A percentile compares a stretch with the other conserved stretches of the same genome.
These are phyloP conservation scores for Eremophila alpestris DNA, from an alignment of 2,797 vertebrate genomes.

Conservation along the genomic window DNA sequence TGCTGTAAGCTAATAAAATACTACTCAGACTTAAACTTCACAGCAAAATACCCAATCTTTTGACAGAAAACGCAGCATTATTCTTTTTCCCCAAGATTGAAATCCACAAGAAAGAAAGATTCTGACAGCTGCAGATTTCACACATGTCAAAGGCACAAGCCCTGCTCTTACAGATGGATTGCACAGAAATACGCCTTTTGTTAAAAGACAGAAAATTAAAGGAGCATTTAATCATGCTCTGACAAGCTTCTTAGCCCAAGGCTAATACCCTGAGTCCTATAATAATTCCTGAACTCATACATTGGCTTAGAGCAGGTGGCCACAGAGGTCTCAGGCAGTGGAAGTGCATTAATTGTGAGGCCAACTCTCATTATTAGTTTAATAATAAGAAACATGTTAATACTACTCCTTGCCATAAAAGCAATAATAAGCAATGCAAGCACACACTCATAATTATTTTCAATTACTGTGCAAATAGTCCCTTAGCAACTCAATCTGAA, in stretches of 20 bases:
- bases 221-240: neutral
- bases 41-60: neutral
- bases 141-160: neutral
- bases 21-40: neutral
- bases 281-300: neutral
- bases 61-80: neutral
- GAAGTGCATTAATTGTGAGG: neutral
- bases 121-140: slow-evolving; percentile 18
- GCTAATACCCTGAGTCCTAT: neutral
- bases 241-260: neutral
- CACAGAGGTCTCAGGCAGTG: neutral
- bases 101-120: neutral
- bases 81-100: neutral
- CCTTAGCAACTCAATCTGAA: neutral
- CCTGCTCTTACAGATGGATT: neutral
- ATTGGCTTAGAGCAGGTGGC: neutral
- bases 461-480: neutral
- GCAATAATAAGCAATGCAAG: neutral
- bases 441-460: neutral
- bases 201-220: slow-evolving; percentile 2
- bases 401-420: neutral
- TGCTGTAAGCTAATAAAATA: neutral
- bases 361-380: neutral
- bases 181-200: neutral
- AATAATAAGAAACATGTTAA: neutral